phyloP scores from a whole-genome alignment of 2,797 vertebrate species.

The Melanotaenia trifasciata region DNA sequence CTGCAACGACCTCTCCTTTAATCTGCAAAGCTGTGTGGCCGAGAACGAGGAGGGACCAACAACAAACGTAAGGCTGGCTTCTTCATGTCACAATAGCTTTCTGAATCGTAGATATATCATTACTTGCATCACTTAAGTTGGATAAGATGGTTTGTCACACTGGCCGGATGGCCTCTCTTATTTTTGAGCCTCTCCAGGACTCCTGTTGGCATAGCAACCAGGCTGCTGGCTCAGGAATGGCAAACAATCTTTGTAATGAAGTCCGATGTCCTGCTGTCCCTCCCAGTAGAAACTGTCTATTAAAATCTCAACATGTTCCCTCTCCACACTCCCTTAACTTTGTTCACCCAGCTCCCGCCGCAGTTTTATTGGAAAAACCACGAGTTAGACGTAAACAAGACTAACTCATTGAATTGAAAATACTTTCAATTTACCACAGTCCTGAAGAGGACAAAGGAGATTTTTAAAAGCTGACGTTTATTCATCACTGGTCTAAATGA shows the following conservation, averaged over 20 bases:
- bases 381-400: neutral
- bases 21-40: conserved; percentile 96
- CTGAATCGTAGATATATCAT: conserved; percentile 36
- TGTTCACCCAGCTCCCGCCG: conserved; percentile 23
- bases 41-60: conserved; percentile 99
- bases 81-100: conserved; percentile 2
- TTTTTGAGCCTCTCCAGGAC: conserved; percentile 46
- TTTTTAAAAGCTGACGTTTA: neutral
- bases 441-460: neutral
- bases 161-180: conserved; percentile 34
- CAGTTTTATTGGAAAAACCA: conserved; percentile 1
- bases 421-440: neutral
- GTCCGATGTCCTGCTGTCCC: conserved; percentile 65
- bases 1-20: conserved; percentile 97
- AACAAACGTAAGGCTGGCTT: conserved; percentile 88
- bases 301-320: conserved; percentile 39
- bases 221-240: conserved; percentile 50
- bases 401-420: neutral
- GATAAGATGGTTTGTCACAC: conserved; percentile 37
- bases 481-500: neutral
- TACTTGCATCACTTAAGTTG: conserved; percentile 18
- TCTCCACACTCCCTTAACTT: conserved; percentile 18
- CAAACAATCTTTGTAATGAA: conserved; percentile 57
- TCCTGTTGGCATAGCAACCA: conserved; percentile 68
- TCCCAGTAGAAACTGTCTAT: conserved; percentile 49